These are phyloP conservation scores for Polia nebulosa DNA, from an alignment of 2,888 invertebrate genomes.

Conservation along the genomic window DNA sequence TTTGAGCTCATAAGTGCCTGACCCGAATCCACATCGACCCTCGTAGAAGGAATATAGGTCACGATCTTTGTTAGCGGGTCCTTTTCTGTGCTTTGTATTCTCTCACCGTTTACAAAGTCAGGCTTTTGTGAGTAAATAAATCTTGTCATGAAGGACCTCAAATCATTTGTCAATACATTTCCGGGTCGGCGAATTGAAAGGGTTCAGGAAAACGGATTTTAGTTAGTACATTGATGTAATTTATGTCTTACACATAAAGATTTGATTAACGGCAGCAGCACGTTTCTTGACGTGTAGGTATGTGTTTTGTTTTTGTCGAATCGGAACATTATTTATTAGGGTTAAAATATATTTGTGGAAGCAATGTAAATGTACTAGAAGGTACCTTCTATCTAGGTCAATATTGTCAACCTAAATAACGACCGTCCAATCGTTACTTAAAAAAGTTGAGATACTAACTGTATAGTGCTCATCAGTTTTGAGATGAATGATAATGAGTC, in stretches of 20 bases:
- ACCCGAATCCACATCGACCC: slow-evolving; percentile 64
- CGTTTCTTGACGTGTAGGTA: slow-evolving; percentile 5
- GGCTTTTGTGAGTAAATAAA: slow-evolving; percentile 40
- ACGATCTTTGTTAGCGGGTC: slow-evolving; percentile 61
- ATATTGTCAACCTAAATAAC: background rate
- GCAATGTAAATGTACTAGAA: too few relatives aligned
- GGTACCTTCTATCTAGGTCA: background rate
- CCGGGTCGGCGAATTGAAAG: slow-evolving; percentile 5
- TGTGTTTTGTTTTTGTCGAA: slow-evolving; percentile 10
- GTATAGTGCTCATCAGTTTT: background rate
- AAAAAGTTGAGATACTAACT: background rate
- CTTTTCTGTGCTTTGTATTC: slow-evolving; percentile 51
- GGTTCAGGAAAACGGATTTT: slow-evolving; percentile 27
- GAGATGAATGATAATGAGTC: background rate
- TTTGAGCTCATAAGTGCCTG: slow-evolving; percentile 61
- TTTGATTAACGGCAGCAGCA: slow-evolving; percentile 53
- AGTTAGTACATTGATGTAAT: slow-evolving; percentile 35
- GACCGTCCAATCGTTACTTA: background rate
- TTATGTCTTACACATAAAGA: slow-evolving; percentile 46
- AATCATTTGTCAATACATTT: slow-evolving; percentile 41
- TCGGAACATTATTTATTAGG: slow-evolving; percentile 23
- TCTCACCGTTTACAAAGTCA: slow-evolving; percentile 23
- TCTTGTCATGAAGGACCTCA: slow-evolving; percentile 21
- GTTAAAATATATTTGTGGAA: background rate
- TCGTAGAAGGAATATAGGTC: slow-evolving; percentile 73